A percentile compares a stretch with the other conserved stretches of the same genome.
These are phyloP conservation scores for Drosophila ohnishii DNA, from an alignment of 1,140 invertebrate species.

Conservation along the genomic window DNA sequence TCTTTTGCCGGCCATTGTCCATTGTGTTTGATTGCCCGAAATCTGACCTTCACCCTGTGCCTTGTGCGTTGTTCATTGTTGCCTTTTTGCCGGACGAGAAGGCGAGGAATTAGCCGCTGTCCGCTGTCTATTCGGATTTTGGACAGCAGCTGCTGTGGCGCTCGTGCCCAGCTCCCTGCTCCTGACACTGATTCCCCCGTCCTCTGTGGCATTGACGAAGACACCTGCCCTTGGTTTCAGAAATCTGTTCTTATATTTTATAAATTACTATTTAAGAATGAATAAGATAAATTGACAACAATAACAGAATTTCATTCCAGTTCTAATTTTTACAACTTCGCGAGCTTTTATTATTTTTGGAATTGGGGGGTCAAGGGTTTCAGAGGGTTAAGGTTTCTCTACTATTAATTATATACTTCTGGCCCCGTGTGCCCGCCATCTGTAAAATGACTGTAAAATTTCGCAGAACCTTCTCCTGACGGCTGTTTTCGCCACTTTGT, in stretches of 20 bases:
- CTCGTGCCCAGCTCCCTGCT: neutral
- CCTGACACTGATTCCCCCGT: neutral
- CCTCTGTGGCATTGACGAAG: conserved; percentile 10
- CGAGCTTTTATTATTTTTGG: too few relatives aligned
- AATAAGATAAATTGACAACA: too few relatives aligned
- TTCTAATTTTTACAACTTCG: too few relatives aligned
- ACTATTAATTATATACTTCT: conserved; percentile 23
- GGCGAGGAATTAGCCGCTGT: conserved; percentile 62
- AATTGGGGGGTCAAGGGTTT: too few relatives aligned
- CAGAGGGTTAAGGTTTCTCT: neutral
- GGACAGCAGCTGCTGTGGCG: conserved; percentile 47
- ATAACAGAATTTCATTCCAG: too few relatives aligned
- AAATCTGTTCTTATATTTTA: conserved; percentile 3
- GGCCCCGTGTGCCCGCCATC: neutral
- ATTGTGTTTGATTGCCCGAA: conserved; percentile 62
- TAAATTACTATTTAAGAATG: neutral
- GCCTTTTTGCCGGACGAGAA: conserved; percentile 42
- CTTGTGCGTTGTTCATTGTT: conserved; percentile 38
- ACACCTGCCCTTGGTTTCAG: conserved; percentile 17
- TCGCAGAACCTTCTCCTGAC: neutral
- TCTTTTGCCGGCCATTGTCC: conserved; percentile 30
- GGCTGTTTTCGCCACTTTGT: conserved; percentile 21
- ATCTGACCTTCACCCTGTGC: conserved; percentile 68
- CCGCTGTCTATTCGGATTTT: conserved; percentile 30
- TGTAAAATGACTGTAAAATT: conserved; percentile 25